Evolutionary conservation across 2,888 invertebrate species (phyloP).

Genomic region (Penaeus monodon): DNA sequence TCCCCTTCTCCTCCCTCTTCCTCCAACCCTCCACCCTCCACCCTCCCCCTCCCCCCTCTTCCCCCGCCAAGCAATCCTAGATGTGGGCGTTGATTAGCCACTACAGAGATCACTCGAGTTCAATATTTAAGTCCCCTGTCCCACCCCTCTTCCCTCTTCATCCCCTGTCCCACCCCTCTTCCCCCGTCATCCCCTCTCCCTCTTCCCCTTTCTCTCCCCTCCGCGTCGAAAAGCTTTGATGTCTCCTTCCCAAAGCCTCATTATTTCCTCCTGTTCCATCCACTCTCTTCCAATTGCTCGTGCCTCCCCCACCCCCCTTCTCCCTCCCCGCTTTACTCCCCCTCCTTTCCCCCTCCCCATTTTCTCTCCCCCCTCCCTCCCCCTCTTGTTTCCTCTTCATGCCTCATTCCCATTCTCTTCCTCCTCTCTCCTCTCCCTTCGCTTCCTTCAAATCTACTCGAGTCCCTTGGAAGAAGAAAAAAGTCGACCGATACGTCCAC

Average conservation of each 20-base stretch:
- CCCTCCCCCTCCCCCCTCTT: neutral
- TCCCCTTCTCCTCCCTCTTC: neutral
- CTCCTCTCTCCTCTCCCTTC: neutral
- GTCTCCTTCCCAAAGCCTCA: no score
- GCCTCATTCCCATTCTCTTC: neutral
- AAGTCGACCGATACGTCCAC: no score
- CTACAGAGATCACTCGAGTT: conserved; percentile 24
- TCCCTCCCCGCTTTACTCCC: neutral
- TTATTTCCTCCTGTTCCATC: conserved; percentile 2
- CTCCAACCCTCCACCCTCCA: neutral
- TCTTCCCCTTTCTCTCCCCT: conserved; percentile 5
- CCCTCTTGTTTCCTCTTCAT: neutral
- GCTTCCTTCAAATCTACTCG: neutral
- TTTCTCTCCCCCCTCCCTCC: neutral
- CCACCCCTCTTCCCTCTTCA: neutral
- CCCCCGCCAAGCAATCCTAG: neutral
- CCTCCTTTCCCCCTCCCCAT: neutral
- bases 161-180: no score
- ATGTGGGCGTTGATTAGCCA: conserved; percentile 20
- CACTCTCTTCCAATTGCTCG: conserved; percentile 1
- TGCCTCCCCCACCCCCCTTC: neutral
- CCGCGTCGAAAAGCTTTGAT: no score
- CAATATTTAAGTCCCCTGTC: conserved; percentile 24
- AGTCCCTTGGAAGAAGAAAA: neutral
- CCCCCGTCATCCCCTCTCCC: neutral